Conservation (phyloP, 2,797 vertebrate species). For the Lacerta agilis region DNA sequence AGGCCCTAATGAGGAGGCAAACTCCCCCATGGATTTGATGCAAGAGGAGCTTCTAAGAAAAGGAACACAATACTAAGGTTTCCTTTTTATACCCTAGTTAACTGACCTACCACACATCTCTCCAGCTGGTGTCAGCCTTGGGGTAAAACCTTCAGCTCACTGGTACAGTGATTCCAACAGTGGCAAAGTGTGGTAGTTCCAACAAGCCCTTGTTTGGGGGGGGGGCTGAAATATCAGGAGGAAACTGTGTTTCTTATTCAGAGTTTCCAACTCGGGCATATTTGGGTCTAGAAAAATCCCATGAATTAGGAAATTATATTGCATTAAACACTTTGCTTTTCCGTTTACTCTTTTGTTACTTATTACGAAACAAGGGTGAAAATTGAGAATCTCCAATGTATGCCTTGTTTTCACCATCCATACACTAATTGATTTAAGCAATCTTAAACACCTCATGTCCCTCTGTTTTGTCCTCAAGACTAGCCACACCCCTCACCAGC, state of each 20-base stretch:
- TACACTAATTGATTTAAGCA: too few species aligned
- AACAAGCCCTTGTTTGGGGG: conserved; percentile 18
- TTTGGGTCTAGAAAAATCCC: conserved; percentile 39
- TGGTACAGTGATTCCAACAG: conserved; percentile 34
- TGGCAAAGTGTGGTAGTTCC: neutral
- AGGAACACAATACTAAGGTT: conserved; percentile 23
- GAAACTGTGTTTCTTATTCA: neutral
- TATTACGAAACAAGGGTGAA: neutral
- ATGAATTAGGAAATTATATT: conserved; percentile 16
- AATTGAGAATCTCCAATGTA: too few species aligned
- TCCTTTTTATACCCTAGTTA: conserved; percentile 49
- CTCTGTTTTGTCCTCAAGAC: too few species aligned
- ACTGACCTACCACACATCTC: neutral
- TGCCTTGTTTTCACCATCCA: too few species aligned
- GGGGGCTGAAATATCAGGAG: conserved; percentile 7
- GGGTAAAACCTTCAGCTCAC: conserved; percentile 8
- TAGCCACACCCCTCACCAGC: too few species aligned
- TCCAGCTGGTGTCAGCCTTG: conserved; percentile 34
- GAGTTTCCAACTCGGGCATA: conserved; percentile 36
- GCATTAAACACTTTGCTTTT: conserved; percentile 1
- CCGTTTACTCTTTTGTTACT: conserved; percentile 7
- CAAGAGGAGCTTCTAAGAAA: conserved; percentile 19
- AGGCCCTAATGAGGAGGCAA: conserved; percentile 48
- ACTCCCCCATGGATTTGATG: conserved; percentile 10
- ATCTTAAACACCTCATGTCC: too few species aligned